These are phyloP conservation scores for Microplitis manilae DNA, from an alignment of 2,888 invertebrate species.

Conservation along the genomic window DNA sequence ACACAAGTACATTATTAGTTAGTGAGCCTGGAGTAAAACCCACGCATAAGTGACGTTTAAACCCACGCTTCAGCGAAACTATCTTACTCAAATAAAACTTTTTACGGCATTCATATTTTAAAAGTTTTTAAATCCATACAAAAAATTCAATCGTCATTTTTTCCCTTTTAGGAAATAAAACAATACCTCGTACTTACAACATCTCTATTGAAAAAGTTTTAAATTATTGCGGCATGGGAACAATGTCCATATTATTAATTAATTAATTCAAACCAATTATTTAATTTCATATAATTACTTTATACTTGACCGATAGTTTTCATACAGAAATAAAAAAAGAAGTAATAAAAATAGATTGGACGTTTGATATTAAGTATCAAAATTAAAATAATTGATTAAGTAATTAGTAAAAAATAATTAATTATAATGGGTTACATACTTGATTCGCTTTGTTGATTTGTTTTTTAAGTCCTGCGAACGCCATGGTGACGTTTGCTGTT, in stretches of 20 bases:
- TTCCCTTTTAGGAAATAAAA: neutral
- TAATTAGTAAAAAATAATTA: neutral
- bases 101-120: neutral
- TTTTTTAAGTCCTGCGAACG: slow-evolving; percentile 98
- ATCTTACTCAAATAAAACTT: neutral
- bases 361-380: no score
- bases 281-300: neutral
- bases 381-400: neutral
- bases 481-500: slow-evolving; percentile 79
- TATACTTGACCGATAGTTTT: neutral
- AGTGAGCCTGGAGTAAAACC: neutral
- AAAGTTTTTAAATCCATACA: neutral
- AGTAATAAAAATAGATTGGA: neutral
- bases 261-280: neutral
- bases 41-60: neutral
- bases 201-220: neutral
- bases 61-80: neutral
- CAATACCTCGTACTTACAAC: neutral
- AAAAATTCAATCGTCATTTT: neutral
- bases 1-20: no score
- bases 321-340: neutral
- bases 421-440: slow-evolving; percentile 75
- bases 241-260: neutral
- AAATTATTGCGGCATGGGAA: neutral
- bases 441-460: slow-evolving; percentile 99